Evolutionary conservation across 1,140 invertebrate genomes (phyloP).

Genomic region (Lerema accius): DNA sequence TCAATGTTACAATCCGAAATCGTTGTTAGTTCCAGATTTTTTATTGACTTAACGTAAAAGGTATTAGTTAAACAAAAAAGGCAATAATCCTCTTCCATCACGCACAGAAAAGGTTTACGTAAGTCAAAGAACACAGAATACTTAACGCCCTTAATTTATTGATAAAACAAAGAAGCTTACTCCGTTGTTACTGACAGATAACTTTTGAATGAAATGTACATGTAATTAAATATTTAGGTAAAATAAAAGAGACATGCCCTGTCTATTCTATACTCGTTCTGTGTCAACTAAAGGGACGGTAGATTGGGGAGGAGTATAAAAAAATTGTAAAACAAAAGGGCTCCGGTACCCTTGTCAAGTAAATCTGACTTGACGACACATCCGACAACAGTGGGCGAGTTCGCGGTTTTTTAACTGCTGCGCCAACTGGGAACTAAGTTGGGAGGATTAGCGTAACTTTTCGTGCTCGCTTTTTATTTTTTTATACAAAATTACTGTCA

Average conservation of each 20-base stretch:
- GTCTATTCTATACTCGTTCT: neutral
- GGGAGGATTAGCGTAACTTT: neutral
- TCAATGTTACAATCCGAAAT: too few species aligned
- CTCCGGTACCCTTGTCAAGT: slow-evolving; percentile 47
- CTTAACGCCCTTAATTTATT: too few species aligned
- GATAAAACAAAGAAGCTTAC: too few species aligned
- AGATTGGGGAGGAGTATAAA: slow-evolving; percentile 33
- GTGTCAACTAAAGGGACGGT: neutral
- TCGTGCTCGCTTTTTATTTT: neutral
- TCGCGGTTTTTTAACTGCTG: neutral
- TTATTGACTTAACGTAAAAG: too few species aligned
- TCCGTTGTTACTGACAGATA: too few species aligned
- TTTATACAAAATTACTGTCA: neutral
- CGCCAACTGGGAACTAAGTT: neutral
- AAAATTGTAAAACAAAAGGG: slow-evolving; percentile 51
- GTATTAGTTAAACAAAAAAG: too few species aligned
- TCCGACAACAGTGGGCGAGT: slow-evolving; percentile 12
- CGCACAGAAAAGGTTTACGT: too few species aligned
- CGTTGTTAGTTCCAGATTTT: too few species aligned
- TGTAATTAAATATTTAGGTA: too few species aligned
- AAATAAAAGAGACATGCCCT: neutral
- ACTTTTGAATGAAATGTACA: too few species aligned
- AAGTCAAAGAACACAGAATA: too few species aligned
- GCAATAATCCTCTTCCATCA: too few species aligned
- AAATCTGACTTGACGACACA: slow-evolving; percentile 22